Evolutionary conservation across 2,888 invertebrate genomes (phyloP), one percentile per base, ranked within the genome.

Genomic region (Proisotoma minuta): DNA sequence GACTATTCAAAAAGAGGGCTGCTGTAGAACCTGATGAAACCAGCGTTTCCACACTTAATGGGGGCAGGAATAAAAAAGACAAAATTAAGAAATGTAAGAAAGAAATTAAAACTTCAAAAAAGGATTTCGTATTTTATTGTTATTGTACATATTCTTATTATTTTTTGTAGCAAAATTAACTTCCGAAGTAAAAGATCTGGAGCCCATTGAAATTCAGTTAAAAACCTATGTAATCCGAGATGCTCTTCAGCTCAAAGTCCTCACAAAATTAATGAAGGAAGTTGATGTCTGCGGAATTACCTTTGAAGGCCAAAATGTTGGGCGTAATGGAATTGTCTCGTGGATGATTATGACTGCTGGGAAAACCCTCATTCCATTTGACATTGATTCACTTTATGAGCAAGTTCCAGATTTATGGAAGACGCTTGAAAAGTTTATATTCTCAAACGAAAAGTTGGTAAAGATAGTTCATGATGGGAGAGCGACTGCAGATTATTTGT

Each of bases 401-500:
- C 67, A 70, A 5, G 71, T 74, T 20, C 64, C 72, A 50, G 83
- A 83, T 1, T 74, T 84, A 4, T 79, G 78, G 68, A 77, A 79
- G 49, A 70, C 82, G 3, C 76, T 82, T 57, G 79, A 81, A 73
- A 62, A 47, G 49, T 56, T 57, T 43, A 72, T 78, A 12, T 66
- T 78, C 40, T 71, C 75, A 48, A 77, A 78, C 76, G 78, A 78
- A 29, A 74, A 71, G 54, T 79, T 81, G 27, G 79, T 81, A 60
- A 83, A 84, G 77, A 82, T 85, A 68, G 78, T 83, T 28, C 84
- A 85, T 78, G 82, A 84, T 74, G 82, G 82, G 67, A 78, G 84
- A 63, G 79, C 80, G 67, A 74, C 83, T 60, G 82, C 84, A 0
- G 85, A 85, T 74, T 81, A 83, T 70, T 76, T 85, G 51, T 81